Evolutionary conservation across 2,888 invertebrate genomes (phyloP).

Genomic region (Eudasyphora cyanicolor): DNA sequence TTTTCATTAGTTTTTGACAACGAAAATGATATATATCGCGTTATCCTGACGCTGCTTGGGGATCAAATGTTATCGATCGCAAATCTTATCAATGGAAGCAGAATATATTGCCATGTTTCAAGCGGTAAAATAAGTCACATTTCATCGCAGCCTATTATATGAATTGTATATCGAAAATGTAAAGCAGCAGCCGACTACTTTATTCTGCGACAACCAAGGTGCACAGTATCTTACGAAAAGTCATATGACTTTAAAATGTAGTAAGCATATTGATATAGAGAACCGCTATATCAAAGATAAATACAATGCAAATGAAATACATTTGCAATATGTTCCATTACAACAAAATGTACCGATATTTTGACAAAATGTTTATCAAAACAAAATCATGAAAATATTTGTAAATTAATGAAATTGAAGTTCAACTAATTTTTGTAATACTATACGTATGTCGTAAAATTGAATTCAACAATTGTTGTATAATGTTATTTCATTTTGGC

Average conservation of each 20-base stretch:
- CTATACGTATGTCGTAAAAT: background rate
- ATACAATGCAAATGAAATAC: slow-evolving; percentile 4
- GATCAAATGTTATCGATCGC: slow-evolving; percentile 54
- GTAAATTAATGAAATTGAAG: slow-evolving; percentile 2
- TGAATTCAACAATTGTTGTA: background rate
- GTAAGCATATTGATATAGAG: slow-evolving; percentile 18
- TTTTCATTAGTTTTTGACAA: slow-evolving; percentile 7
- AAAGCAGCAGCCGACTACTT: slow-evolving; percentile 10
- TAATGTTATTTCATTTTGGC: no score
- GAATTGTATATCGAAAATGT: slow-evolving; percentile 46
- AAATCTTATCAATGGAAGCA: slow-evolving; percentile 63
- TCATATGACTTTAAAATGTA: slow-evolving; percentile 26
- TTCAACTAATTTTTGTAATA: background rate
- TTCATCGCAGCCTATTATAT: slow-evolving; percentile 52
- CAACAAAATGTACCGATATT: slow-evolving; percentile 29
- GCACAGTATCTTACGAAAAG: slow-evolving; percentile 1
- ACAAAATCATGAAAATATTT: slow-evolving; percentile 4
- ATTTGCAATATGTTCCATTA: slow-evolving; percentile 1
- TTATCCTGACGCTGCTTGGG: slow-evolving; percentile 64
- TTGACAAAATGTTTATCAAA: slow-evolving; percentile 19
- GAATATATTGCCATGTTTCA: slow-evolving; percentile 65
- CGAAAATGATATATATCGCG: slow-evolving; percentile 48
- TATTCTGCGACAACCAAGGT: background rate
- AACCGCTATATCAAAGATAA: background rate
- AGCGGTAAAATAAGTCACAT: slow-evolving; percentile 57